Base-by-base conservation (phyloP, 2,888 invertebrate species). In the Synanthedon andrenaeformis region DNA sequence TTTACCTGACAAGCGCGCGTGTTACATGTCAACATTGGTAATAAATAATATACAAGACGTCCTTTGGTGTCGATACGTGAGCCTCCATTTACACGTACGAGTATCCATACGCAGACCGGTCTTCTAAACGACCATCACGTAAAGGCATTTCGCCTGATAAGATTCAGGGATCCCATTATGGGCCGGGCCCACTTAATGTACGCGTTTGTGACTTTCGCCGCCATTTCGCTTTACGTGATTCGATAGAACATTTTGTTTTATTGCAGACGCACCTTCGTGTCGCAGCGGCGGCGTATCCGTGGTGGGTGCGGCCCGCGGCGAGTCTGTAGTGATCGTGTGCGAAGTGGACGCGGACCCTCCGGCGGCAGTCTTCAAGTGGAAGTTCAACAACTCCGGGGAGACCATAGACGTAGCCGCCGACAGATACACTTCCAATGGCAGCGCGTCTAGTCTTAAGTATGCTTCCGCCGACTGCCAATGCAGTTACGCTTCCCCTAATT, bases 321-420 rank as follows among this genome's bases (percentile, higher is more conserved):
- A 96, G 87, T 92, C 92, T 54, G 92, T 96, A 63, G 93, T 95
- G 78, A 94, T 96, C 66, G 90, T 92, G 57, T 97, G 96, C 83
- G 94, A 94, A 84, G 94, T 96, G 69, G 96, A 96, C 80, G 94
- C 96, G 11, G 96, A 96, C 89, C 96, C 96, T 28, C 95, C 95
- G 52, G 96, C 95, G 55, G 93, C 94, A 65, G 92, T 91, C 72
- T 97, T 96, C 88, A 92, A 94, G 65, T 96, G 96, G 96, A 96
- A 96, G 88, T 96, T 96, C 89, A 96, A 96, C 89, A 96, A 96
- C 87, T 95, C 95, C 11, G 96, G 96, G 3, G 96, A 96, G 84
- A 95, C 94, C 52, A 84, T 94, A 59, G 95, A 96, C 81, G 93
- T 95, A 55, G 92, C 92, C 52, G 91, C 93, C 51, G 94, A 93